Percentiles rank a stretch among this genome's conserved stretches.
phyloP scores from a whole-genome alignment of 2,113 vertebrate genomes.

The Crocuta crocuta region DNA sequence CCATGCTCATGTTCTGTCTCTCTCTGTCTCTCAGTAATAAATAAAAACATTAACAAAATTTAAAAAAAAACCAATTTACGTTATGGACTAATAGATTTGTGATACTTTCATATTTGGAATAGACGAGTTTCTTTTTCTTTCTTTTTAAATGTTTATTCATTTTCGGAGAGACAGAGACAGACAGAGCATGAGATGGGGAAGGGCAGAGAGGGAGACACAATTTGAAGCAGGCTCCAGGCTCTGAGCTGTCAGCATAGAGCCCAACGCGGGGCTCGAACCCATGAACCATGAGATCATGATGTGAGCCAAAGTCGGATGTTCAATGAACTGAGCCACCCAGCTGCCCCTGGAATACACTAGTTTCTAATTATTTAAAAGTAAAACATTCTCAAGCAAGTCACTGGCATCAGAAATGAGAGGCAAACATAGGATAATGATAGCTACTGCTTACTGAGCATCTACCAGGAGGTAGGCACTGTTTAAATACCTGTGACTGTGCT shows the following conservation, averaged over 20 bases:
- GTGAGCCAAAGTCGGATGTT: too few relatives aligned
- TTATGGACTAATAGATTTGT: not conserved
- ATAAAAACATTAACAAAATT: too few relatives aligned
- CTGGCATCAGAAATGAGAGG: not conserved
- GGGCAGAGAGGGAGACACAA: too few relatives aligned
- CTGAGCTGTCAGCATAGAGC: too few relatives aligned
- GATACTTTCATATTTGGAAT: not conserved
- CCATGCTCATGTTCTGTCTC: too few relatives aligned
- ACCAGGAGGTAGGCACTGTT: not conserved
- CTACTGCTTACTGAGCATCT: not conserved
- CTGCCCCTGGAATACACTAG: not conserved
- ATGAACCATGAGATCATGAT: too few relatives aligned
- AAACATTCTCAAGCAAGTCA: constrained; percentile 11
- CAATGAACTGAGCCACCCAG: too few relatives aligned
- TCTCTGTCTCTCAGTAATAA: too few relatives aligned
- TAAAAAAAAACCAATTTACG: not conserved
- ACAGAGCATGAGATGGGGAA: too few relatives aligned
- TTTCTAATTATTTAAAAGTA: not conserved
- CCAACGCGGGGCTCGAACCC: too few relatives aligned
- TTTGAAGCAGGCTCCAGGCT: too few relatives aligned
- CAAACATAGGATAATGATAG: not conserved
- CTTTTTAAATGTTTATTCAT: not conserved
- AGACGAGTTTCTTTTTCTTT: not conserved
- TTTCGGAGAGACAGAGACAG: too few relatives aligned
- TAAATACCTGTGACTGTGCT: not conserved